Evolutionary conservation across 2,113 vertebrate species (phyloP).

Genomic region (Cacatua alba): DNA sequence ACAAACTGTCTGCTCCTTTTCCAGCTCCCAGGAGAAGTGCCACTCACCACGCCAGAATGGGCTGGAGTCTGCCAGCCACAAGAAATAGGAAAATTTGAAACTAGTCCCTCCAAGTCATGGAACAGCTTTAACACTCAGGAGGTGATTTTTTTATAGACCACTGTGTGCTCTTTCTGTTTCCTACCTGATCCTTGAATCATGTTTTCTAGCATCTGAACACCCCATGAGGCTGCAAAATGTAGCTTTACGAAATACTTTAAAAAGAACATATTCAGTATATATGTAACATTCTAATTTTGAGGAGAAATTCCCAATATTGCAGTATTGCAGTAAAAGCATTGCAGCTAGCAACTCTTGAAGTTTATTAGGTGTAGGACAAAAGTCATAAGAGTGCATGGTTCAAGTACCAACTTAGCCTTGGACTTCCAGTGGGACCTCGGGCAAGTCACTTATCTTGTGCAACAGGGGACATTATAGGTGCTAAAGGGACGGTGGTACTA

Average conservation of each 20-base stretch:
- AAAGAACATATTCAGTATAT: background rate
- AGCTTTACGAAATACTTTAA: background rate
- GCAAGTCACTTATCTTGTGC: background rate
- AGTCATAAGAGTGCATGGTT: background rate
- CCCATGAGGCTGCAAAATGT: fast-evolving
- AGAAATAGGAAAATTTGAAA: background rate
- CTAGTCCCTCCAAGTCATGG: background rate
- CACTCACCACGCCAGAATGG: background rate
- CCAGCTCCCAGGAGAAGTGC: background rate
- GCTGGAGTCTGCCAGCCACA: background rate
- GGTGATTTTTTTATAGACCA: background rate
- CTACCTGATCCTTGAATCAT: background rate
- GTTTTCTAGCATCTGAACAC: background rate
- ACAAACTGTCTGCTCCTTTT: background rate
- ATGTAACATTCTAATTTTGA: background rate
- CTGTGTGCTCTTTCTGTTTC: background rate
- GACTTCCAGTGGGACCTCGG: background rate
- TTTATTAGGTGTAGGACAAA: background rate
- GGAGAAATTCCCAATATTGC: background rate
- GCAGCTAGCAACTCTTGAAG: background rate
- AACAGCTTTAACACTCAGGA: background rate
- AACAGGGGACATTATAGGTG: background rate
- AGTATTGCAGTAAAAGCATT: background rate
- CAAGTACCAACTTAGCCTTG: background rate
- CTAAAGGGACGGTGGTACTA: background rate